Conservation (phyloP, 2,797 vertebrate species). For the Eutrigla gurnardus region DNA sequence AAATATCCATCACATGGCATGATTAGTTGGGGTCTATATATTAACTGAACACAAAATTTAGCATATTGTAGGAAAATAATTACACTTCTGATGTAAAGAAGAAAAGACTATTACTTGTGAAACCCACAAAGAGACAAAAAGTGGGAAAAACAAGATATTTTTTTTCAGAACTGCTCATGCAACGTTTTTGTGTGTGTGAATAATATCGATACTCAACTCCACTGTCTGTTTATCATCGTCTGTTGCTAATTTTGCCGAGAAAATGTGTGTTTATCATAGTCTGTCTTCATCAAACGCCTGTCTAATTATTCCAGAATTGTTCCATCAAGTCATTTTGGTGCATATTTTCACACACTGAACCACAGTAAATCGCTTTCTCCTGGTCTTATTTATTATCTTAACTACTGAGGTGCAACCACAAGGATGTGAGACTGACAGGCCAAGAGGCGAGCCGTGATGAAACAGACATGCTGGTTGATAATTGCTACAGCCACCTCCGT, state of each 20-base stretch:
- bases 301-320: constrained; percentile 27
- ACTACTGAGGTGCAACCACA: constrained; percentile 36
- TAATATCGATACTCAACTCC: constrained; percentile 2
- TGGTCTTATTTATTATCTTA: constrained; percentile 33
- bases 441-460: constrained; percentile 33
- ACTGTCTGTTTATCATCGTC: neutral
- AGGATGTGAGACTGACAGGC: constrained; percentile 30
- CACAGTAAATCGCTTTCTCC: constrained; percentile 32
- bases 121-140: neutral
- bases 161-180: neutral
- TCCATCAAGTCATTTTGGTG: constrained; percentile 15
- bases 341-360: constrained; percentile 14
- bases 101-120: neutral
- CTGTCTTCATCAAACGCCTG: constrained; percentile 31
- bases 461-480: constrained; percentile 36
- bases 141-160: constrained; percentile 8
- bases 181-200: constrained; percentile 8
- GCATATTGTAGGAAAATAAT: too few species aligned
- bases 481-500: constrained; percentile 23
- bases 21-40: neutral
- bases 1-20: neutral
- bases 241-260: constrained; percentile 10
- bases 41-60: neutral
- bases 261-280: constrained; percentile 27
- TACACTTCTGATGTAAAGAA: too few species aligned